Evolutionary conservation across 2,888 invertebrate genomes (phyloP), one percentile per base, ranked within the genome.

Genomic region (Polydrusus cervinus): DNA sequence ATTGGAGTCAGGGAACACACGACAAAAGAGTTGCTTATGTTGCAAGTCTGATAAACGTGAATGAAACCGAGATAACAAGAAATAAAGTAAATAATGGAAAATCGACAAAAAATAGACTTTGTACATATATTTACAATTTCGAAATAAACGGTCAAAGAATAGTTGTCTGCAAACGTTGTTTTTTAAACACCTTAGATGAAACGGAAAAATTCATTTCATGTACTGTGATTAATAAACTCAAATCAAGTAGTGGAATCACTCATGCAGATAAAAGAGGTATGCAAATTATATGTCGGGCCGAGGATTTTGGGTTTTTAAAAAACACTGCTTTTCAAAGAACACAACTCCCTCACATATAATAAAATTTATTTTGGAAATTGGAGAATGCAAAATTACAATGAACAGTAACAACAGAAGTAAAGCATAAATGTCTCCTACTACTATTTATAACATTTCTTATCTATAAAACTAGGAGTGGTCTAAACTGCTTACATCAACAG

Each of bases 111-210:
- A 71, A 67, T 30, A 72, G 71, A 72, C 20, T 14, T 13, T 11
- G 11, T 40, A 40, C 40, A 11, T 40, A 40, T 40, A 11, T 40
- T 40, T 13, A 38, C 18, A 45, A 57, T 60, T 11, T 60, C 14
- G 40, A 40, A 40, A 40, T 40, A 40, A 40, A 40, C 40, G 40
- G 40, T 11, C 40, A 11, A 40, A 9, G 40, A 40, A 40, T 40
- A 40, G 40, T 11, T 40, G 75, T 75, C 45, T 75, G 61, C 64
- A 75, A 75, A 38, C 55, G 18, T 34, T 75, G 75, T 67, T 75
- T 75, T 75, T 30, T 75, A 14, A 72, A 30, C 47, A 75, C 75
- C 16, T 60, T 75, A 38, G 71, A 72, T 30, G 65, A 69, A 43
- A 47, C 66, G 14, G 49, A 67, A 40, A 61, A 51, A 67, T 67